Evolutionary conservation across 1,140 invertebrate species (phyloP), one percentile per base, ranked within the genome.

Genomic region (Tribolium madens): DNA sequence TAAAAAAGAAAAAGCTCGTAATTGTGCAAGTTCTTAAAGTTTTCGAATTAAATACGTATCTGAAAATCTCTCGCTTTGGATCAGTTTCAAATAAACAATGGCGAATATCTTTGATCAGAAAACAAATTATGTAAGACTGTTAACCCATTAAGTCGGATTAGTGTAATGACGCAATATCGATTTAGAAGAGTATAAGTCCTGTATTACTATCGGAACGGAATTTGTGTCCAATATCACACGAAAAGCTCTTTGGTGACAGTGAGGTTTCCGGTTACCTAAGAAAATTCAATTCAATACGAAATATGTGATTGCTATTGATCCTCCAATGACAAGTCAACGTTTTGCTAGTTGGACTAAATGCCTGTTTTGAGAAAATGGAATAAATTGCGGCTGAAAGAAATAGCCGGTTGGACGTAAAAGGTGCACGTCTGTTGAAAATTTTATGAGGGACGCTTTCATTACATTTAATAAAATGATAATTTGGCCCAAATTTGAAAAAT

Each of bases 31-130:
- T 72, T 52, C 46, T 12, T 9, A 72, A 72, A 72, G n/a, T 72
- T 72, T 72, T 52, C 46, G 15, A 50, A 72, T 72, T 50, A 71
- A 71, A 71, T 71, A 71, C 68, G 47, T 48, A 71, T 48, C 68
- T 47, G n/a, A 36, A 47, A 47, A 50, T 33, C 21, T 33, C 57
- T 26, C n/a, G 57, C 13, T 64, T 64, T 26, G 10, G 57, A 31
- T 64, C 57, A 14, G 57, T 33, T 64, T 64, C 57, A 9, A 64
- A 64, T 64, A 64, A 64, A 64, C 57, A 64, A 33, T 33, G 21
- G 21, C 26, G 26, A 64, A 64, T 64, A 64, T 64, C 57, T 71
- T 71, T 71, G 69, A 71, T 71, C 69, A 52, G 15, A 14, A 52
- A 47, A 71, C 42, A 52, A 48, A 47, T 47, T 70, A 31, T 15